Evolutionary conservation across 2,888 invertebrate genomes (phyloP).

Genomic region (Melipona beecheii): DNA sequence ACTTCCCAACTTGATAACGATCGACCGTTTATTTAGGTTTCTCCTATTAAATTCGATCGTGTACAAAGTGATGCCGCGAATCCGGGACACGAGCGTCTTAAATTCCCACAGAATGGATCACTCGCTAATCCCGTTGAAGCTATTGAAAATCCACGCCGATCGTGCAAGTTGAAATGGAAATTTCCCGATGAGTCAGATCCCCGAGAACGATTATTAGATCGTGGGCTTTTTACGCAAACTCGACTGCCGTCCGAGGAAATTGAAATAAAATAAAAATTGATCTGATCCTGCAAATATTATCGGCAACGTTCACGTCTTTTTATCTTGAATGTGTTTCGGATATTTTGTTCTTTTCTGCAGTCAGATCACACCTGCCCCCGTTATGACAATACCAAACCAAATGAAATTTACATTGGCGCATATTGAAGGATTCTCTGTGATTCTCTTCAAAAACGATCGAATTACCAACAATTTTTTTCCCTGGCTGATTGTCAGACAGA

Average conservation of each 20-base stretch:
- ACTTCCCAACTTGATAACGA: slow-evolving; percentile 50
- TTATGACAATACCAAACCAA: no score
- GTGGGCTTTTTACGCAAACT: background rate
- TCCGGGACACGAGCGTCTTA: slow-evolving; percentile 3
- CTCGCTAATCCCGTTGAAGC: background rate
- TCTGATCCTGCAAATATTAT: background rate
- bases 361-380: no score
- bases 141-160: background rate
- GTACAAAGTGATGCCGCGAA: slow-evolving; percentile 46
- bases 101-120: no score
- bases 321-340: background rate
- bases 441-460: no score
- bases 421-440: no score
- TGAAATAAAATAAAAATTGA: background rate
- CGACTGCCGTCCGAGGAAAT: background rate
- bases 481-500: background rate
- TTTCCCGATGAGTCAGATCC: background rate
- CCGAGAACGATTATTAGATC: background rate
- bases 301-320: background rate
- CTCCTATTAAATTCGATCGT: slow-evolving; percentile 58
- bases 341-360: background rate
- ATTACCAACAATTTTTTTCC: no score
- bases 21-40: slow-evolving; percentile 59
- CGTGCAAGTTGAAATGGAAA: background rate
- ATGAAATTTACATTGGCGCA: no score